Evolutionary conservation across 2,113 vertebrate genomes (phyloP).

Genomic region (Lampris incognitus): DNA sequence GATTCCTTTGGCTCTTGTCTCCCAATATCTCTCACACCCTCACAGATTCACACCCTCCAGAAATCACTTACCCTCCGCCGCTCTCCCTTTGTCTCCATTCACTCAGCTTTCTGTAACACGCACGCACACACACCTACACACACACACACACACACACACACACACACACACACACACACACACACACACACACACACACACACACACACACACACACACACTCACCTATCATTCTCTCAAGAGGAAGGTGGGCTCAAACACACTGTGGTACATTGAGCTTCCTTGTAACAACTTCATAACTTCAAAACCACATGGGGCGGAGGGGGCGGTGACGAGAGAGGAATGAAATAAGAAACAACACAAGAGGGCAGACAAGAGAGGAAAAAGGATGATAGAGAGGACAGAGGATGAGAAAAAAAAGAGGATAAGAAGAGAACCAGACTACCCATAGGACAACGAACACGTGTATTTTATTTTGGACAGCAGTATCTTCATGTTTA

Average conservation of each 20-base stretch:
- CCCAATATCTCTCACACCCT: conserved; percentile 26
- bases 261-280: neutral
- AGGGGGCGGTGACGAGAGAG: too few relatives aligned
- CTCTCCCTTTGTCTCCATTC: too few relatives aligned
- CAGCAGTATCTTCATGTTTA: too few relatives aligned
- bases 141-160: conserved; percentile 10
- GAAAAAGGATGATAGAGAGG: too few relatives aligned
- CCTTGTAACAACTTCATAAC: conserved; percentile 15
- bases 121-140: neutral
- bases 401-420: too few relatives aligned
- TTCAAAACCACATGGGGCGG: neutral
- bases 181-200: neutral
- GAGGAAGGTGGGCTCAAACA: neutral
- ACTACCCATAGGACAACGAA: too few relatives aligned
- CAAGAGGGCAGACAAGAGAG: too few relatives aligned
- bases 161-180: conserved; percentile 31
- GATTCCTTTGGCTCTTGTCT: conserved; percentile 57
- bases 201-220: neutral
- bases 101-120: neutral
- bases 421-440: too few relatives aligned
- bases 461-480: too few relatives aligned
- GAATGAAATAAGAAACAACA: too few relatives aligned
- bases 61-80: too few relatives aligned
- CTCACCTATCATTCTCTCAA: neutral
- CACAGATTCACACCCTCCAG: neutral